phyloP scores from a whole-genome alignment of 2,888 invertebrate species.

The Drosophila anomalata region DNA sequence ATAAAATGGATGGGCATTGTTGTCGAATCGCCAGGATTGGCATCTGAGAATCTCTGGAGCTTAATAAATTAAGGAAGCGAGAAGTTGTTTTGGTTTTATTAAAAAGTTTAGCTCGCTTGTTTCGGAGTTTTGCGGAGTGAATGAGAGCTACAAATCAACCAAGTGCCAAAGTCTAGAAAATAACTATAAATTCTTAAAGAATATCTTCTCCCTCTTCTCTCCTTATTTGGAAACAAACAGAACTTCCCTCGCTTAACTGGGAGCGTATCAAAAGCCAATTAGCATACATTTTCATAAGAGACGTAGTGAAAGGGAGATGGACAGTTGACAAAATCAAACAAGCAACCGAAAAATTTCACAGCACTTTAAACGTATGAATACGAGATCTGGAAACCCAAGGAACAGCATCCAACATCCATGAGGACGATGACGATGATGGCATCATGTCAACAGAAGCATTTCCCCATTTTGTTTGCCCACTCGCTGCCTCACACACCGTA shows the following conservation, averaged over 20 bases:
- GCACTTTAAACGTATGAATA: slow-evolving; percentile 75
- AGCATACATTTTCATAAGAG: slow-evolving; percentile 70
- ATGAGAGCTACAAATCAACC: slow-evolving; percentile 47
- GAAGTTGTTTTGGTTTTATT: slow-evolving; percentile 67
- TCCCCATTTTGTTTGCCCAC: slow-evolving; percentile 72
- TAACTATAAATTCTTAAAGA: slow-evolving; percentile 39
- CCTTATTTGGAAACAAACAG: not conserved
- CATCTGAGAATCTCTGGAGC: slow-evolving; percentile 74
- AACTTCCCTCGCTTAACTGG: slow-evolving; percentile 19
- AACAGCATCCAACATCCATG: slow-evolving; percentile 27
- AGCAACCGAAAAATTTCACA: slow-evolving; percentile 65
- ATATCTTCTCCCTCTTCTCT: too few species aligned
- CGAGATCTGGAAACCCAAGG: slow-evolving; percentile 32
- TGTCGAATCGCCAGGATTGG: slow-evolving; percentile 54
- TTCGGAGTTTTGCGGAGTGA: not conserved
- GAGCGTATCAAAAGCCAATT: slow-evolving; percentile 76
- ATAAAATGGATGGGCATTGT: slow-evolving; percentile 30
- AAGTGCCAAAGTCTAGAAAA: slow-evolving; percentile 27
- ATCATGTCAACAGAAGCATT: slow-evolving; percentile 70
- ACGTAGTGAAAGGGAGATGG: not conserved
- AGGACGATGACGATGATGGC: slow-evolving; percentile 41
- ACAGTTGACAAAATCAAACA: slow-evolving; percentile 65
- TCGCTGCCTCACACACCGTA: slow-evolving; percentile 62
- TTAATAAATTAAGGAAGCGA: slow-evolving; percentile 73
- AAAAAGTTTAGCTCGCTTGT: slow-evolving; percentile 63